phyloP scores from a whole-genome alignment of 1,140 invertebrate species.

The Bombus polaris region DNA sequence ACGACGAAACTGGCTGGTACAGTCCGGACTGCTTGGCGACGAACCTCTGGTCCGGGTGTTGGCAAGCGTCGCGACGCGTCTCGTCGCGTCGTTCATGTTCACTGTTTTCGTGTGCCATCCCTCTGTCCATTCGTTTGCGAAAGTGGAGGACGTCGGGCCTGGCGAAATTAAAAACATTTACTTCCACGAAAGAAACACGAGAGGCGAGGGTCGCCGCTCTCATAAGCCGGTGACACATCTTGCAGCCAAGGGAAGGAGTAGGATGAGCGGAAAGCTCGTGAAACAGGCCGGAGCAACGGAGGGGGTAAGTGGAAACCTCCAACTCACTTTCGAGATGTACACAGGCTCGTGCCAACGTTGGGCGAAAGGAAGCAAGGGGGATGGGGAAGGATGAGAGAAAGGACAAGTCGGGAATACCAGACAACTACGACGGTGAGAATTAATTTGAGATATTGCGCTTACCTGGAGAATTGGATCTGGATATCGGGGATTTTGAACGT shows the following conservation, averaged over 20 bases:
- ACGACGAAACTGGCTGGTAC: slow-evolving; percentile 53
- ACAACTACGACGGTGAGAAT: slow-evolving; percentile 40
- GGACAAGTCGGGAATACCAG: slow-evolving; percentile 32
- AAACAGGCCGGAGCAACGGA: slow-evolving; percentile 13
- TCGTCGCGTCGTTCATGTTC: slow-evolving; percentile 45
- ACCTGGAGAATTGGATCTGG: background rate
- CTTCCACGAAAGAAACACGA: slow-evolving; percentile 65
- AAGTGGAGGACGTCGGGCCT: slow-evolving; percentile 27
- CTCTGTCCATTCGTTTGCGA: slow-evolving; percentile 16
- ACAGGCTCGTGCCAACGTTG: slow-evolving; percentile 41
- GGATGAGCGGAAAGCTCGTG: slow-evolving; percentile 59
- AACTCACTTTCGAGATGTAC: slow-evolving; percentile 53
- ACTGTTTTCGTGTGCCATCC: background rate
- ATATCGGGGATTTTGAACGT: background rate
- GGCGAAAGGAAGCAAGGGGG: slow-evolving; percentile 35
- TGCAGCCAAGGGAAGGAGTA: slow-evolving; percentile 24
- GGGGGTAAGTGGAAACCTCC: slow-evolving; percentile 31
- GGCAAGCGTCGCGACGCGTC: slow-evolving; percentile 36
- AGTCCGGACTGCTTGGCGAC: slow-evolving; percentile 27
- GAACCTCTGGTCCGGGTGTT: slow-evolving; percentile 24
- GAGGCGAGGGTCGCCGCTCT: slow-evolving; percentile 53
- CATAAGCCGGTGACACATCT: slow-evolving; percentile 71
- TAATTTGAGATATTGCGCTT: slow-evolving; percentile 53
- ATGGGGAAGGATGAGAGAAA: slow-evolving; percentile 31
- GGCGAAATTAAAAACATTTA: slow-evolving; percentile 75